A percentile compares a stretch with the other conserved stretches of the same genome.
Conservation (phyloP, 2,888 invertebrate genomes). For the Adelphocoris suturalis region DNA sequence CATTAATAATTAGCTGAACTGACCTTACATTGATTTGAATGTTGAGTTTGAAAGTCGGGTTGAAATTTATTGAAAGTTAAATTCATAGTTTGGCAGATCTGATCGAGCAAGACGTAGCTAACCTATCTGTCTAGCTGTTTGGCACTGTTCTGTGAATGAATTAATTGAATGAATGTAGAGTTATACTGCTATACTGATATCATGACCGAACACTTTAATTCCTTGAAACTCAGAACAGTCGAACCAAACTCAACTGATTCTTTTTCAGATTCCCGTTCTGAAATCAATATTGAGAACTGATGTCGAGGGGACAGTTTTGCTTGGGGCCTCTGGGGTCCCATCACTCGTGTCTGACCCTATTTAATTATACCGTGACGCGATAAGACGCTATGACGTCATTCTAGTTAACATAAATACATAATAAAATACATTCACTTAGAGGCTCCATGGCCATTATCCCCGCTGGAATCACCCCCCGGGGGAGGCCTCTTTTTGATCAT, state of each 20-base stretch:
- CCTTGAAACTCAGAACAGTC: background rate
- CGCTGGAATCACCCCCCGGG: background rate
- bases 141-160: no score
- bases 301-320: conserved; percentile 8
- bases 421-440: conserved; percentile 75
- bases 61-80: no score
- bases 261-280: background rate
- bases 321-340: conserved; percentile 56
- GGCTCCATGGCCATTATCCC: conserved; percentile 63
- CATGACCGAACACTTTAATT: background rate
- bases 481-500: conserved; percentile 67
- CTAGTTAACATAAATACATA: conserved; percentile 76
- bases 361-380: conserved; percentile 74
- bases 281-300: conserved; percentile 23
- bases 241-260: no score
- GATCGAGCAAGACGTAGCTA: no score
- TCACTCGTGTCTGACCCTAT: conserved; percentile 67
- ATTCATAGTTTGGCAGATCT: no score
- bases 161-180: no score
- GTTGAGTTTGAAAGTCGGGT: no score
- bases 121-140: no score
- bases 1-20: no score
- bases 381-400: conserved; percentile 75
- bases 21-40: no score
- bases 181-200: no score